Evolutionary conservation across 2,113 vertebrate species (phyloP), one percentile per base, ranked within the genome.

Genomic region (Callospermophilus lateralis): DNA sequence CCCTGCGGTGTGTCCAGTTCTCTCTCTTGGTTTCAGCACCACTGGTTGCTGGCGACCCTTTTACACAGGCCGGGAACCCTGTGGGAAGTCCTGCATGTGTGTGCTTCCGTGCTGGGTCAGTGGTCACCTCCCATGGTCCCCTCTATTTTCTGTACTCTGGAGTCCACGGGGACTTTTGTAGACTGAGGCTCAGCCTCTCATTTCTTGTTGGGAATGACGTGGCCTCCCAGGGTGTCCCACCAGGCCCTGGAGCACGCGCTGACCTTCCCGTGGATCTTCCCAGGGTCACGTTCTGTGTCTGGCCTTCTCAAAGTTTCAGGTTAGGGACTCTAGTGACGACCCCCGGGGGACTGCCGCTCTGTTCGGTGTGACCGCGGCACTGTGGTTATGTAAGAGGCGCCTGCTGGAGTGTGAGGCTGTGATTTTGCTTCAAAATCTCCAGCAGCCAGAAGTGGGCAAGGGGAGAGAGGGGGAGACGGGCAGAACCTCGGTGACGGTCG

Each of bases 101-200:
- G 39, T 67, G 51, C 32, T 37, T 80, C 67, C 22, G 32, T 68
- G 2, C 7, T 5, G 48, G 20, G 48, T 15, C 6, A 6, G 3
- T 30, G 26, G 24, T 9, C 16, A 1, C 26, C 6, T 17, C 30
- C 30, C 22, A 3, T 0, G 1, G 1, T 0, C 26, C 53, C 63
- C 48, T 48, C 68, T 55, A 0, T 15, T 7, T 63, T 80, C 53
- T 55, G 78, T 34, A n/a, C 39, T 45, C 51, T 34, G 45, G 34
- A 39, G 65, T 51, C 39, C 32, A 34, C 5, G 20, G 65, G 55
- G 55, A 0, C 32, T 81, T 81, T 32, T 32, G 39, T 30, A 20
- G 28, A 39, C 26, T 0, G 24, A 58, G 8, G 11, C n/a, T 34
- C 11, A 30, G 63, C 4, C 17, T 8, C 76, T 19, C 37, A 61